Evolutionary conservation across 35 echinoderm and acorn worm genomes (phyloP).

Genomic region (Chiridota heheva): DNA sequence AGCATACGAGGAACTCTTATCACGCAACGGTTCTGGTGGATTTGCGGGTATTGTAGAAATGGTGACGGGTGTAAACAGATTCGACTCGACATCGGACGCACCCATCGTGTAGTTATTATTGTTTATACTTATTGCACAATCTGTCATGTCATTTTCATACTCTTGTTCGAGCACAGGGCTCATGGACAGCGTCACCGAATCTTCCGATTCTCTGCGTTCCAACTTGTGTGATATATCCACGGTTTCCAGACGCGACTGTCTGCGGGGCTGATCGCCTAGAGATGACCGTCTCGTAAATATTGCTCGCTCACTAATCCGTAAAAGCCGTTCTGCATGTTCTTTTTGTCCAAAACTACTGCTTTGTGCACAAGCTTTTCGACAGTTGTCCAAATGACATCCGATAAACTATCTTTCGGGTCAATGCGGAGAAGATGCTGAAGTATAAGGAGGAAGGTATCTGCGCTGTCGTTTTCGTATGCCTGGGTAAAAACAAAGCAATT

Average conservation of each 20-base stretch:
- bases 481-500: conserved; percentile 40
- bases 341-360: conserved; percentile 77
- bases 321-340: conserved; percentile 59
- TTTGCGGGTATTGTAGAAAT: too few relatives aligned
- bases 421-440: conserved; percentile 92
- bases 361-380: conserved; percentile 91
- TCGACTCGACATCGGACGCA: conserved; percentile 17
- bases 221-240: too few relatives aligned
- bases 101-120: conserved; percentile 46
- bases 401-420: conserved; percentile 69
- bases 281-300: conserved; percentile 47
- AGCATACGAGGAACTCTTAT: too few relatives aligned
- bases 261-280: not conserved
- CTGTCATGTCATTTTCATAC: not conserved
- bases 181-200: not conserved
- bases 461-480: conserved; percentile 86
- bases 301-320: conserved; percentile 69
- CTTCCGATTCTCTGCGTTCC: too few relatives aligned
- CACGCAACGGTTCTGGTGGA: too few relatives aligned
- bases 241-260: too few relatives aligned
- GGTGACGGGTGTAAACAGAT: too few relatives aligned
- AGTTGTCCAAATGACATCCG: conserved; percentile 83
- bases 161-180: not conserved
- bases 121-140: conserved; percentile 11
- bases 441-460: conserved; percentile 79